Evolutionary conservation across 2,797 vertebrate species (phyloP).

Genomic region (Thamnophis elegans): DNA sequence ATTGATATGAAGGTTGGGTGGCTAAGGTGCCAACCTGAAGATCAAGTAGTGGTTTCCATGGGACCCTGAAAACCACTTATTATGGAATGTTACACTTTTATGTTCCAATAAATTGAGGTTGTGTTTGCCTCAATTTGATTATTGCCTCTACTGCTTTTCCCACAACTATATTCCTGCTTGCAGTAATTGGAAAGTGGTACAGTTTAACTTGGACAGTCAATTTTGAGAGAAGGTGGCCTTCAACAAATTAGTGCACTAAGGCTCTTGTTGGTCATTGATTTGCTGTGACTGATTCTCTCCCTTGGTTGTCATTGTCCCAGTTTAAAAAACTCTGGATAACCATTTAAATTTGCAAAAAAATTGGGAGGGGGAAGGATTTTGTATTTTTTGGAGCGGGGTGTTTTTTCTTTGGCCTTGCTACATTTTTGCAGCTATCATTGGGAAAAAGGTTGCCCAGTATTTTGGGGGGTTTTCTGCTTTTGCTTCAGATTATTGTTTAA

Average conservation of each 20-base stretch:
- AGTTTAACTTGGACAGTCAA: background rate
- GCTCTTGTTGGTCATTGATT: background rate
- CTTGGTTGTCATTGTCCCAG: background rate
- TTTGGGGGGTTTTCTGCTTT: accelerated
- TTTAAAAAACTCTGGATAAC: background rate
- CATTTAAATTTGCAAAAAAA: background rate
- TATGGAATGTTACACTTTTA: background rate
- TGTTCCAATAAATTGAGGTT: background rate
- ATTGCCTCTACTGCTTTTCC: background rate
- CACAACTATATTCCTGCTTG: background rate
- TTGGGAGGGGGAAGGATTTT: no score
- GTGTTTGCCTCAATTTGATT: background rate
- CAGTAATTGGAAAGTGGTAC: background rate
- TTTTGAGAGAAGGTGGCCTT: background rate
- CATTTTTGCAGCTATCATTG: background rate
- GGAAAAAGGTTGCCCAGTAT: background rate
- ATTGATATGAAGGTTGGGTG: background rate
- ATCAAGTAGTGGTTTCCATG: background rate
- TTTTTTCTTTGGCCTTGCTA: background rate
- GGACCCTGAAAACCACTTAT: background rate
- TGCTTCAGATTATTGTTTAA: background rate
- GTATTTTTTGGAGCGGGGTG: no score
- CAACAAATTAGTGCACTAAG: background rate
- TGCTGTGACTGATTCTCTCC: background rate
- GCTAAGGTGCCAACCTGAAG: background rate